phyloP scores from a whole-genome alignment of 2,888 invertebrate species.

The Conomelus anceps region DNA sequence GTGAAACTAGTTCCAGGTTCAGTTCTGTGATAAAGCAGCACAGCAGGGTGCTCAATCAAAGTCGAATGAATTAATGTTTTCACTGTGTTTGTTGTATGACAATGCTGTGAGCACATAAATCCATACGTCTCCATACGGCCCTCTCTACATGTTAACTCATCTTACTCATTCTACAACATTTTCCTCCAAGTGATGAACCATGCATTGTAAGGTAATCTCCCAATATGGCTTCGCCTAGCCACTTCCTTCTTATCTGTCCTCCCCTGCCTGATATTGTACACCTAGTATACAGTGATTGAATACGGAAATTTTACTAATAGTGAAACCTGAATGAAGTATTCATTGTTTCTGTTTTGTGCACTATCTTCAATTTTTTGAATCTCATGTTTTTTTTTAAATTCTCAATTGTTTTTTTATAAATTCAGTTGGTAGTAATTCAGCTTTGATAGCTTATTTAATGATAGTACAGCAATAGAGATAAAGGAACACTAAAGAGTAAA shows the following conservation, averaged over 20 bases:
- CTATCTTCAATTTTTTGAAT: no score
- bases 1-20: neutral
- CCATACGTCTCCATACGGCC: no score
- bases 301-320: neutral
- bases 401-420: no score
- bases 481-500: no score
- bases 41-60: neutral
- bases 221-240: neutral
- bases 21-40: neutral
- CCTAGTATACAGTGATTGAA: neutral
- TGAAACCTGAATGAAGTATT: neutral
- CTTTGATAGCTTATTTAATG: no score
- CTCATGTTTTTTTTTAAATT: no score
- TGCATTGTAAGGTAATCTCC: neutral
- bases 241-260: neutral
- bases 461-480: no score
- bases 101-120: neutral
- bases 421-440: no score
- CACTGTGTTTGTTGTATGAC: neutral
- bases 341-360: no score
- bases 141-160: neutral
- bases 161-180: neutral
- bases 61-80: neutral
- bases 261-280: neutral
- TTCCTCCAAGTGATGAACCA: neutral